These are phyloP conservation scores for Phalloptychus januarius DNA, from an alignment of 2,797 vertebrate genomes.

Conservation along the genomic window DNA sequence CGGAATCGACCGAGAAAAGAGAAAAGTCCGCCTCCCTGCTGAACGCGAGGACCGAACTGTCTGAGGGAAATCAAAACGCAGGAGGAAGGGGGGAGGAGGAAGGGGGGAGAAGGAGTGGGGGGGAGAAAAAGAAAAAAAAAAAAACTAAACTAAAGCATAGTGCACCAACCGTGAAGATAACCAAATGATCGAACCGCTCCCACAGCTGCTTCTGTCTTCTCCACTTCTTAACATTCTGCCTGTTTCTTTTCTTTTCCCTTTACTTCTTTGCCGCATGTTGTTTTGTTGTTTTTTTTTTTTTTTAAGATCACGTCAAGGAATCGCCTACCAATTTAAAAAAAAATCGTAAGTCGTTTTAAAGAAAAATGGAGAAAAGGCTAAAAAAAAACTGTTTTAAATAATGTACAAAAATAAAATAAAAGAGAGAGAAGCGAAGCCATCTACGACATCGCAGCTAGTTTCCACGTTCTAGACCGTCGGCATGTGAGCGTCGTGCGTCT, in stretches of 20 bases:
- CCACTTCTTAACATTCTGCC: conserved; percentile 75
- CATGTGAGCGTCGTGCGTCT: conserved; percentile 80
- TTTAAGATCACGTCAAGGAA: conserved; percentile 77
- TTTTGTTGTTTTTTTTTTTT: conserved; percentile 60
- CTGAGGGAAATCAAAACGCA: conserved; percentile 61
- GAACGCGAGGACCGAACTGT: conserved; percentile 65
- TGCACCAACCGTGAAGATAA: conserved; percentile 77
- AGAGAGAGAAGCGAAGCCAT: conserved; percentile 60
- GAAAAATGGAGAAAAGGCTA: conserved; percentile 51
- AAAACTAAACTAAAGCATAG: conserved; percentile 69
- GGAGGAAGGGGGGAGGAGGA: neutral
- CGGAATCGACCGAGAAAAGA: conserved; percentile 70
- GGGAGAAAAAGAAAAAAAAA: neutral
- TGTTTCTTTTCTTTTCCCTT: conserved; percentile 47
- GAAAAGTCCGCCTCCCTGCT: conserved; percentile 57
- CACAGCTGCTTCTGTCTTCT: conserved; percentile 82
- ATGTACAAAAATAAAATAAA: conserved; percentile 50
- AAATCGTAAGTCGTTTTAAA: conserved; percentile 87
- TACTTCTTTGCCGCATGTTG: conserved; percentile 76
- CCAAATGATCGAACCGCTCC: conserved; percentile 73
- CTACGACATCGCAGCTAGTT: conserved; percentile 65
- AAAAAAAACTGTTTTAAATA: conserved; percentile 63
- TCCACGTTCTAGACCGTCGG: conserved; percentile 80
- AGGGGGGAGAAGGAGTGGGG: neutral
- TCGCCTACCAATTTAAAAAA: conserved; percentile 83